phyloP scores from a whole-genome alignment of 2,113 vertebrate species.

The Garra rufa region DNA sequence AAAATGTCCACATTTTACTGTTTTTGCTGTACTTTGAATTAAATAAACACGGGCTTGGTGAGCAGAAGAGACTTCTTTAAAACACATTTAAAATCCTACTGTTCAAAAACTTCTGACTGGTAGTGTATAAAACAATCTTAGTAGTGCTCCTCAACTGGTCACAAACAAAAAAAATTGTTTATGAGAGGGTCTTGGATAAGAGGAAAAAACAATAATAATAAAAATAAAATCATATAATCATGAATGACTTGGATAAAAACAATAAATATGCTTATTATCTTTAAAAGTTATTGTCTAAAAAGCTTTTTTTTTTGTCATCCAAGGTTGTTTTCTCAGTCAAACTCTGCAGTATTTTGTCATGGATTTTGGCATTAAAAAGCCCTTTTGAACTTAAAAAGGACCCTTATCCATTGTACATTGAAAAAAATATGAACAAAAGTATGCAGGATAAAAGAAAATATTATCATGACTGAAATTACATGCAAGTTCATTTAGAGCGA shows the following conservation, averaged over 20 bases:
- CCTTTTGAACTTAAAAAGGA: neutral
- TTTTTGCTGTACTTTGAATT: no score
- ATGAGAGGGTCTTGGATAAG: neutral
- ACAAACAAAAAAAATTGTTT: neutral
- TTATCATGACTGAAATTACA: neutral
- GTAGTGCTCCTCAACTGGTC: neutral
- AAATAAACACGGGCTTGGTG: no score
- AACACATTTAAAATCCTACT: no score
- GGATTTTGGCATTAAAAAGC: neutral
- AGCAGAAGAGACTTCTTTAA: no score
- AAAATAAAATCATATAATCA: neutral
- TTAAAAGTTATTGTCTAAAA: neutral
- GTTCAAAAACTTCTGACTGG: no score
- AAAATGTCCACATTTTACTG: no score
- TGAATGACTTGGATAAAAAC: neutral
- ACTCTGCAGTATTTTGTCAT: neutral
- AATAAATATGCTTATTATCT: neutral
- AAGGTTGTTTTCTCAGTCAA: neutral
- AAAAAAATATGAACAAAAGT: neutral
- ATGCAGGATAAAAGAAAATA: neutral
- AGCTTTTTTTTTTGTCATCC: neutral
- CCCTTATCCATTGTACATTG: neutral
- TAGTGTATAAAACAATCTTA: no score
- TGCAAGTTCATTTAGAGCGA: neutral
- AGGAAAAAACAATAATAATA: no score